These are phyloP conservation scores for Tenthredo amoena DNA, from an alignment of 2,888 invertebrate genomes.

Conservation along the genomic window DNA sequence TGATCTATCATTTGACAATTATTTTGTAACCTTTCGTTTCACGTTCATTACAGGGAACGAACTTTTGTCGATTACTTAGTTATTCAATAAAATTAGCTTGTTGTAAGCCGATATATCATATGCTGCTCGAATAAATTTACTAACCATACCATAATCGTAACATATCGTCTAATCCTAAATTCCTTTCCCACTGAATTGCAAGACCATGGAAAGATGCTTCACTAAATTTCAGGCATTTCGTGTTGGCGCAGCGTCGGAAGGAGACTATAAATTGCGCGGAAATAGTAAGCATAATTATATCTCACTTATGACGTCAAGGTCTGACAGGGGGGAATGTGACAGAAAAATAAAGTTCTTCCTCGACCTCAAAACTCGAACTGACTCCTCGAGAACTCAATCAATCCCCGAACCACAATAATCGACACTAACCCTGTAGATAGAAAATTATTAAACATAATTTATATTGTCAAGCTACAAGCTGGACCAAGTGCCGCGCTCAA, in stretches of 20 bases:
- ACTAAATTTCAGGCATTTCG: background rate
- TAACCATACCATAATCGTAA: background rate
- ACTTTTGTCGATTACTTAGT: too few species aligned
- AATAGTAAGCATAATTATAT: background rate
- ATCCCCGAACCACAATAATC: too few species aligned
- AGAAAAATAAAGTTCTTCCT: background rate
- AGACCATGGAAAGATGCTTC: background rate
- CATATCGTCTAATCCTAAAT: background rate
- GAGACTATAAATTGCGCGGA: background rate
- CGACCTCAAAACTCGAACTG: background rate
- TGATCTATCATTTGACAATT: too few species aligned
- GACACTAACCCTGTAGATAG: too few species aligned
- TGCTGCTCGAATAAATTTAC: too few species aligned
- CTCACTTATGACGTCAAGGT: constrained; percentile 18
- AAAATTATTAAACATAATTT: too few species aligned
- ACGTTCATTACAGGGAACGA: too few species aligned
- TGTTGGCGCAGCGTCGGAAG: background rate
- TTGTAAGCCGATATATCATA: background rate
- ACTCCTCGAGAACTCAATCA: background rate
- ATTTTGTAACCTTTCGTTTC: too few species aligned
- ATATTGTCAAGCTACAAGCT: background rate
- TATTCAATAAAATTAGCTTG: too few species aligned
- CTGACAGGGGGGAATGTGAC: constrained; percentile 13
- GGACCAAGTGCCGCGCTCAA: background rate
- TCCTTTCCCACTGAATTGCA: constrained; percentile 16